These are phyloP conservation scores for Decapterus maruadsi DNA, from an alignment of 2,797 vertebrate genomes.

Conservation along the genomic window DNA sequence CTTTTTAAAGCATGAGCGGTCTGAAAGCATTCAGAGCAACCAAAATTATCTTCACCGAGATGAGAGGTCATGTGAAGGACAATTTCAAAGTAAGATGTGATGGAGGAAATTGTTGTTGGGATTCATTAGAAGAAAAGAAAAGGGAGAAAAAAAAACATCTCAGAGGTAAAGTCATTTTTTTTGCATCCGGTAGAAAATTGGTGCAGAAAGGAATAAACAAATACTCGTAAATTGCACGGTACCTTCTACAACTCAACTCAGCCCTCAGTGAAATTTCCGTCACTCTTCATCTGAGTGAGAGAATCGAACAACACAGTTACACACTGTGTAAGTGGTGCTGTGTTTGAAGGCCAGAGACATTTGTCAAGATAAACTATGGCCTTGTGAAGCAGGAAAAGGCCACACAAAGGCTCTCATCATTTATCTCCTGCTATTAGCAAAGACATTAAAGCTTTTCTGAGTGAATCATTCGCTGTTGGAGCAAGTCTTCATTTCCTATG, in stretches of 20 bases:
- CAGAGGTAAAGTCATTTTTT: not conserved
- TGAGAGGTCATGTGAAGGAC: constrained; percentile 49
- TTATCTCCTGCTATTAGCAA: constrained; percentile 57
- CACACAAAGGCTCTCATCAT: constrained; percentile 57
- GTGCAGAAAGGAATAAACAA: not conserved
- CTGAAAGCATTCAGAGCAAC: constrained; percentile 54
- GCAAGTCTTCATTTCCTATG: constrained; percentile 20
- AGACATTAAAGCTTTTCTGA: constrained; percentile 56
- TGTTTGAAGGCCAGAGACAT: constrained; percentile 65
- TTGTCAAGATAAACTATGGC: constrained; percentile 64
- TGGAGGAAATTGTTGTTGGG: not conserved
- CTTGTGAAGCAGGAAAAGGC: constrained; percentile 54
- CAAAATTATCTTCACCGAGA: constrained; percentile 45
- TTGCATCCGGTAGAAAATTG: not conserved
- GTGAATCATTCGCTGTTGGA: constrained; percentile 38
- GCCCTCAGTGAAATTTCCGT: not conserved
- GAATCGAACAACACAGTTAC: constrained; percentile 20
- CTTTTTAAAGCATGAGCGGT: constrained; percentile 55
- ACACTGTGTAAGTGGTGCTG: constrained; percentile 15
- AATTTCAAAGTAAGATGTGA: constrained; percentile 14
- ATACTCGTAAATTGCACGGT: not conserved
- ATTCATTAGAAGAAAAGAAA: constrained; percentile 11
- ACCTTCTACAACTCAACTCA: not conserved
- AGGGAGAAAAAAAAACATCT: not conserved
- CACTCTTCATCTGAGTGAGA: constrained; percentile 20